Percentiles rank a stretch among this genome's conserved stretches.
Evolutionary conservation across 2,797 vertebrate genomes (phyloP).

Genomic region (Clamator glandarius): DNA sequence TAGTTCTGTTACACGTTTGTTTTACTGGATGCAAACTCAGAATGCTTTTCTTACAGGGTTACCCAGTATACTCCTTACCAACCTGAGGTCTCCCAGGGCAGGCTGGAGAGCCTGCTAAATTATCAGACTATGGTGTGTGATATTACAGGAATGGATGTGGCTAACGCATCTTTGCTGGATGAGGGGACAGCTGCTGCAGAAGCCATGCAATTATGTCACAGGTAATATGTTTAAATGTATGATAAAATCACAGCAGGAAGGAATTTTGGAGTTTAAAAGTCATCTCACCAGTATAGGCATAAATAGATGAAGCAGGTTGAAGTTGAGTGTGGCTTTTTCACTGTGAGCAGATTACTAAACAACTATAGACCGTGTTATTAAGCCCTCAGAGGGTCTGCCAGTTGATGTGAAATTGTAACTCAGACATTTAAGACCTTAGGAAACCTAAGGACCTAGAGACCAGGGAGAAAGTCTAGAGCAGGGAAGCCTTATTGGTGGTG

Average conservation of each 20-base stretch:
- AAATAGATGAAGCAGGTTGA: not conserved
- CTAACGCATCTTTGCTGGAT: slow-evolving; percentile 94
- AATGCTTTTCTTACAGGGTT: slow-evolving; percentile 81
- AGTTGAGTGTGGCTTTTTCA: not conserved
- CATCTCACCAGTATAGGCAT: not conserved
- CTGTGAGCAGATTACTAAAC: not conserved
- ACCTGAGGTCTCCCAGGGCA: slow-evolving; percentile 95
- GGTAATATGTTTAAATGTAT: slow-evolving; percentile 75
- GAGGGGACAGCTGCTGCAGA: slow-evolving; percentile 97
- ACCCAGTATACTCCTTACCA: slow-evolving; percentile 99
- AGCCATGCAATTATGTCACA: slow-evolving; percentile 97
- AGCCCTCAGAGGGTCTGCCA: not conserved
- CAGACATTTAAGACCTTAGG: not conserved
- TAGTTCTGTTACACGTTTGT: not conserved
- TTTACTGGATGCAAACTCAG: not conserved
- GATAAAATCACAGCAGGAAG: not conserved
- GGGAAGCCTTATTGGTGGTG: not conserved
- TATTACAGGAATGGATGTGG: slow-evolving; percentile 92
- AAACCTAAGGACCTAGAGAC: not conserved
- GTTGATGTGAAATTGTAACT: not conserved
- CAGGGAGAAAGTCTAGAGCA: not conserved
- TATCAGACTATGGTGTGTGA: slow-evolving; percentile 99
- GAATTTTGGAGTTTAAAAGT: not conserved
- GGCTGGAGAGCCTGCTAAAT: slow-evolving; percentile 95
- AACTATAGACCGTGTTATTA: not conserved